phyloP scores from a whole-genome alignment of 2,888 invertebrate genomes.

The Archaeoteleia sp. region DNA sequence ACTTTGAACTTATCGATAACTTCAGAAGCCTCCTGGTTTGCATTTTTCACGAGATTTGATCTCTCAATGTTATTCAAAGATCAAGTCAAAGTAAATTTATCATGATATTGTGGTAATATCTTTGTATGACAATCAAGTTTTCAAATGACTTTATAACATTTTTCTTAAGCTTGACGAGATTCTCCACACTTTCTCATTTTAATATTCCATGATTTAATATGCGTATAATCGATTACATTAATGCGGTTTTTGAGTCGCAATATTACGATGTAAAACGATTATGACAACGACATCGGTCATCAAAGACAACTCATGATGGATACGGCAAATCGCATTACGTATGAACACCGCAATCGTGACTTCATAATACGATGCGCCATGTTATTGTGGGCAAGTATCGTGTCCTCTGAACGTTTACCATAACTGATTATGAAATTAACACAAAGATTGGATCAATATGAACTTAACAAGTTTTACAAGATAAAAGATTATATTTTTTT shows the following conservation, averaged over 20 bases:
- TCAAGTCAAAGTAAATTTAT: no score
- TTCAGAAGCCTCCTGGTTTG: no score
- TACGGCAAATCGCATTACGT: conserved; percentile 20
- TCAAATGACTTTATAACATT: no score
- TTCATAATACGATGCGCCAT: conserved; percentile 18
- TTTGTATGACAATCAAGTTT: no score
- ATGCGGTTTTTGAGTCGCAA: conserved; percentile 20
- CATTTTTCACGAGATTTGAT: no score
- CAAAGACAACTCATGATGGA: conserved; percentile 29
- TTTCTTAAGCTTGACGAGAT: no score
- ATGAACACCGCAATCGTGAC: conserved; percentile 20
- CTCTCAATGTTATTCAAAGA: no score
- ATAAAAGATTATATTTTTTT: no score
- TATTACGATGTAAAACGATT: conserved; percentile 10
- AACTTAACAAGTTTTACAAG: no score
- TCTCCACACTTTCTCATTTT: conserved; percentile 21
- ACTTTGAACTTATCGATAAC: no score
- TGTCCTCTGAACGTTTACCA: conserved; percentile 19
- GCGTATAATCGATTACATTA: conserved; percentile 30
- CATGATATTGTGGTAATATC: no score
- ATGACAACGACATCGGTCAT: conserved; percentile 15
- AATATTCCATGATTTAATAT: conserved; percentile 19
- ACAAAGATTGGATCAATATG: no score
- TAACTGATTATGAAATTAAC: conserved; percentile 24
- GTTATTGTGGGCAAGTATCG: conserved; percentile 21